Evolutionary conservation across 2,888 invertebrate species (phyloP).

Genomic region (Lacanobia oleracea): DNA sequence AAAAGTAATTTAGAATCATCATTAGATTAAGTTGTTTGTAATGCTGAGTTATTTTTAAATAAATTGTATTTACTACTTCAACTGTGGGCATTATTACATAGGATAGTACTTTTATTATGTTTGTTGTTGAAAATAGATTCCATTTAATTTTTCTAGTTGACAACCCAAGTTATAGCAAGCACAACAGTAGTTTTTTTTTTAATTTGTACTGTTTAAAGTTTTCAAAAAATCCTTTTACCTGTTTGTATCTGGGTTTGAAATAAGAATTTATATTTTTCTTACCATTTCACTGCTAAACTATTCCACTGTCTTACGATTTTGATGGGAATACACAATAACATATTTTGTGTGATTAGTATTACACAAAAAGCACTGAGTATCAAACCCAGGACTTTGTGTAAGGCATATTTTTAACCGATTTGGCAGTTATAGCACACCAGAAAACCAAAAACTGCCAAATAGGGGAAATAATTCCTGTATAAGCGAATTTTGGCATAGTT

Average conservation of each 20-base stretch:
- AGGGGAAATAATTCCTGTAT: no score
- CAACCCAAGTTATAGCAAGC: not conserved
- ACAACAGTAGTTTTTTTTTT: not conserved
- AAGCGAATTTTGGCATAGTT: no score
- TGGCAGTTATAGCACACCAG: no score
- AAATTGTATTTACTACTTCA: slow-evolving; percentile 86
- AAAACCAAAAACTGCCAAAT: no score
- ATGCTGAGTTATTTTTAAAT: slow-evolving; percentile 86
- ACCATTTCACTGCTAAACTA: not conserved
- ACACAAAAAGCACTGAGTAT: not conserved
- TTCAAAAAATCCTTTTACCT: not conserved
- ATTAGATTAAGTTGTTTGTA: slow-evolving; percentile 87
- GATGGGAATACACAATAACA: no score
- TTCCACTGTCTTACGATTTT: not conserved
- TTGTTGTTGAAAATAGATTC: not conserved
- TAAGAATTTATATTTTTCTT: not conserved
- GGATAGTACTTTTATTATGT: not conserved
- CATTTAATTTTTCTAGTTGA: not conserved
- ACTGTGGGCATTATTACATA: slow-evolving; percentile 45
- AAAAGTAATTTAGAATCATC: slow-evolving; percentile 87
- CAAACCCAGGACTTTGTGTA: not conserved
- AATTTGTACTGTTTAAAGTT: not conserved
- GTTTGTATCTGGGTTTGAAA: not conserved
- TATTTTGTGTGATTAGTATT: not conserved
- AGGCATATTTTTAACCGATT: not conserved